Evolutionary conservation across 2,888 invertebrate genomes (phyloP).

Genomic region (Magallana nippona): DNA sequence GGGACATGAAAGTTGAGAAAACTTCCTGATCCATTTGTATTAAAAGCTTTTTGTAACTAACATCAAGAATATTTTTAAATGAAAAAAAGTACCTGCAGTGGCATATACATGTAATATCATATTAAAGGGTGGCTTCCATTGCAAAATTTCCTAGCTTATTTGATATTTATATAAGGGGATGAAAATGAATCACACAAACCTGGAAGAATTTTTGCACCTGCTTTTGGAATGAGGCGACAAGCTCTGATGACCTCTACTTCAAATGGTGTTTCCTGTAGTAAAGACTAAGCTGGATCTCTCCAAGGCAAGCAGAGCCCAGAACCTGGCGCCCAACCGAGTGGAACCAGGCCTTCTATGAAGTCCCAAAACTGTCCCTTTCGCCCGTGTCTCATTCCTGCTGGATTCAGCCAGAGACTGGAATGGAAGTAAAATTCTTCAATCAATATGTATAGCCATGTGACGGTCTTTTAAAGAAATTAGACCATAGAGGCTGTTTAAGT

Average conservation of each 20-base stretch:
- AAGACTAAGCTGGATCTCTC: slow-evolving; percentile 97
- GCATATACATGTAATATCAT: no score
- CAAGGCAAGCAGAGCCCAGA: slow-evolving; percentile 95
- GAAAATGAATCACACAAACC: slow-evolving; percentile 79
- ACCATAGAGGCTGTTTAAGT: no score
- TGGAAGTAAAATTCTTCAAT: no score
- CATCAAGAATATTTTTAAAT: no score
- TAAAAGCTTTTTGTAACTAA: no score
- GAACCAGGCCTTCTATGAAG: slow-evolving; percentile 96
- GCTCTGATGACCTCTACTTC: slow-evolving; percentile 98
- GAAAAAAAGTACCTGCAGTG: no score
- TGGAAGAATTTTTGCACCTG: slow-evolving; percentile 85
- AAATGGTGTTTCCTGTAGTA: slow-evolving; percentile 96
- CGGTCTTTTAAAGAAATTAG: no score
- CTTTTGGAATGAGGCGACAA: slow-evolving; percentile 93
- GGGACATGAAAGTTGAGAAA: no score
- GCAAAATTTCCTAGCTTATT: neutral
- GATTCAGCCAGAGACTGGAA: slow-evolving; percentile 73
- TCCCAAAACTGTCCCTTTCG: slow-evolving; percentile 92
- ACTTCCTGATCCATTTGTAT: no score
- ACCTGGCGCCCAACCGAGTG: slow-evolving; percentile 98
- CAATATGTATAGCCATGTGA: no score
- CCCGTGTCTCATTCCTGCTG: slow-evolving; percentile 78
- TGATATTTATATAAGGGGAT: no score
- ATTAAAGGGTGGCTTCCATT: neutral